Evolutionary conservation across 2,888 invertebrate species (phyloP), one percentile per base, ranked within the genome.

Genomic region (Salpingus planirostris): DNA sequence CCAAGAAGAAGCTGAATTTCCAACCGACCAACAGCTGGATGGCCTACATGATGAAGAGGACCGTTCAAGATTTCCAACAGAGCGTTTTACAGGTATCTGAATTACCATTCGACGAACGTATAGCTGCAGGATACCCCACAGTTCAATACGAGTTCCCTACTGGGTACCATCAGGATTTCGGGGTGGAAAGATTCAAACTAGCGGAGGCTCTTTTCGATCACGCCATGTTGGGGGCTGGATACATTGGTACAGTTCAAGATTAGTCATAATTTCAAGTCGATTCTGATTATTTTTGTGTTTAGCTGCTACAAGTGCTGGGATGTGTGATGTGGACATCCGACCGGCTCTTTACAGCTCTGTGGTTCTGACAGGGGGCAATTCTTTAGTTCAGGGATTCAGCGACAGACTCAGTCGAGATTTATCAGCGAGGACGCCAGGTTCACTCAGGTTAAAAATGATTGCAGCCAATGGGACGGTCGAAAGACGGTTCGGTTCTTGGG

Each of bases 261-360:
- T 6, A 6, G n/a, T 8, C 24, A 26, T 30, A 18, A 23, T 27
- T 2, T 27, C 22, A 21, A 8, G 24, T n/a, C n/a, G n/a, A n/a
- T n/a, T n/a, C n/a, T n/a, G 7, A 1, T 11, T 8, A 13, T 27
- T 24, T 31, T 26, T 34, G 40, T 50, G 26, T 70, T 62, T 31
- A 50, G 73, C 73, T 24, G 71, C 88, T 2, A 90, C 89, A 1
- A 88, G 89, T 60, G 88, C 90, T 10, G 89, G 89, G 11, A 92
- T 95, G 78, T 96, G 96, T 64, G 98, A 98, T 65, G 92, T 96
- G 27, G 98, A 98, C 67, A 90, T 97, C 2, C 73, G 97, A 53
- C 86, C 96, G 2, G 92, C 93, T 31, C 71, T 98, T 33, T 98
- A 96, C 69, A 91, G 90, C 47, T 86, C 88, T 29, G 92, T 98